Evolutionary conservation across 2,888 invertebrate species (phyloP).

Genomic region (Hedya salicella): DNA sequence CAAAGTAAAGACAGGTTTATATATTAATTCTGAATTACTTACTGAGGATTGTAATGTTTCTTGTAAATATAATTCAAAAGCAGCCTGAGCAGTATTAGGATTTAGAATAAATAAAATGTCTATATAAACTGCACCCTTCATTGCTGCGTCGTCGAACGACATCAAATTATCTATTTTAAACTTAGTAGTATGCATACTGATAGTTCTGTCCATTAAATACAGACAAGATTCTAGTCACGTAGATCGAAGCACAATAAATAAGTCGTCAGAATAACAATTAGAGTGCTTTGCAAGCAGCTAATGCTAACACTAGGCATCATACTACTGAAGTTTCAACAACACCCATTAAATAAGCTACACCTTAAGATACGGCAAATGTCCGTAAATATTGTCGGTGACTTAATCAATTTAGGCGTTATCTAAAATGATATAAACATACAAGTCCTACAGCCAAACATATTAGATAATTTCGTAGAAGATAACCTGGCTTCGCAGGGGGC

Average conservation of each 20-base stretch:
- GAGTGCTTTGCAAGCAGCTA: background rate
- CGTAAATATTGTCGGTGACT: background rate
- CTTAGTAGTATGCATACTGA: constrained; percentile 7
- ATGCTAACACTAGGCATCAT: background rate
- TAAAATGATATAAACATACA: background rate
- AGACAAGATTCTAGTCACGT: constrained; percentile 30
- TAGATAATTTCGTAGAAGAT: background rate
- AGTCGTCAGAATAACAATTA: constrained; percentile 11
- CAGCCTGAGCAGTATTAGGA: too few relatives aligned
- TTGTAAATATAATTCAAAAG: too few relatives aligned
- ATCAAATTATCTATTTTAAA: background rate
- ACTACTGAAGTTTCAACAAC: too few relatives aligned
- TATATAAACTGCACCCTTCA: background rate
- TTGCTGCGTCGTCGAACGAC: background rate
- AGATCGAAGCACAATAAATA: background rate
- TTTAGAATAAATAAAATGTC: background rate
- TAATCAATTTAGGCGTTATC: background rate
- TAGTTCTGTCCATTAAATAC: constrained; percentile 13
- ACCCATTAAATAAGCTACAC: too few relatives aligned
- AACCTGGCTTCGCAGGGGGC: constrained; percentile 1
- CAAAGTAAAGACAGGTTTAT: too few relatives aligned
- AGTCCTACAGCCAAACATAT: background rate
- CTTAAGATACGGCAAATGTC: too few relatives aligned
- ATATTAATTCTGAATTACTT: too few relatives aligned
- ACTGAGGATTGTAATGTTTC: too few relatives aligned